Conservation (phyloP, 2,113 vertebrate species). For the Crypturellus undulatus region DNA sequence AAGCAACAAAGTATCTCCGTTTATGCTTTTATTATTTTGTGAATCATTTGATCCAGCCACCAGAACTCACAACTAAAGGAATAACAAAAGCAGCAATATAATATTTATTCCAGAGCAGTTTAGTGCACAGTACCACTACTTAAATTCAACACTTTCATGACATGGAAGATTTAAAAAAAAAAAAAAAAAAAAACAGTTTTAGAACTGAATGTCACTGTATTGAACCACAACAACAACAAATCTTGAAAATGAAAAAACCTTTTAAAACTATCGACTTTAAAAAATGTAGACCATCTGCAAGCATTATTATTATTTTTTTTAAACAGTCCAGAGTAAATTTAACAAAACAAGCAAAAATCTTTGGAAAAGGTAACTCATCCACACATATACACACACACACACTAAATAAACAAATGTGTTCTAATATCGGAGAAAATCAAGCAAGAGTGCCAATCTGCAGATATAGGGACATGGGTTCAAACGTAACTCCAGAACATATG, state of each 20-base stretch:
- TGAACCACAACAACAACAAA: background rate
- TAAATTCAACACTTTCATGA: no score
- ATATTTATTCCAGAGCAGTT: background rate
- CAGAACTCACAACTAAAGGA: background rate
- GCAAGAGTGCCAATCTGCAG: background rate
- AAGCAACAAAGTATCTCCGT: background rate
- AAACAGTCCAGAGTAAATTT: background rate
- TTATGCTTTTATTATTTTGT: background rate
- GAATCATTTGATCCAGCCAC: background rate
- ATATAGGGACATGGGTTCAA: background rate
- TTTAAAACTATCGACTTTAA: background rate
- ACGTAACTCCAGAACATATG: background rate
- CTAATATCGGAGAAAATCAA: background rate
- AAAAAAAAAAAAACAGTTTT: no score
- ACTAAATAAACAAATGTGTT: accelerated
- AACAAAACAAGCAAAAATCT: background rate
- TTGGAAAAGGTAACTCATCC: background rate
- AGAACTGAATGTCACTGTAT: no score
- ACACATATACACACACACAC: background rate
- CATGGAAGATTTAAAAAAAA: no score
- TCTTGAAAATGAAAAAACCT: background rate
- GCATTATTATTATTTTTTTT: background rate
- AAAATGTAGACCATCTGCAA: background rate
- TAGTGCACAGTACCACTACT: background rate
- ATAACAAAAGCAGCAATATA: background rate